These are phyloP conservation scores for Triplophysa yarkandensis DNA, from an alignment of 2,797 vertebrate species.

Conservation along the genomic window DNA sequence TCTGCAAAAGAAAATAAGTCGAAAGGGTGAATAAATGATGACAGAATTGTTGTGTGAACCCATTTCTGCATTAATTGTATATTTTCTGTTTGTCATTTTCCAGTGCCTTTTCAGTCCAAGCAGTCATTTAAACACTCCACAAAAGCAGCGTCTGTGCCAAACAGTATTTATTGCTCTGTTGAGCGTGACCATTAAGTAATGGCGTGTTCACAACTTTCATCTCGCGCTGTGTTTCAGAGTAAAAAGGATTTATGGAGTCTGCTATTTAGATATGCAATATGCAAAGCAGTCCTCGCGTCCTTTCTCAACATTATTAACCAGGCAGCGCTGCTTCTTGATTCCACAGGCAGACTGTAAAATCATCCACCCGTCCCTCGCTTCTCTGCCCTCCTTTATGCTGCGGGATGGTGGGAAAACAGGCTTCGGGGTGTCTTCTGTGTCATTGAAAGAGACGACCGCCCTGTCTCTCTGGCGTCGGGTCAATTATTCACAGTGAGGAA, in stretches of 20 bases:
- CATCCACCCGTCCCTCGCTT: neutral
- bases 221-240: constrained; percentile 17
- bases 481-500: constrained; percentile 77
- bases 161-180: constrained; percentile 37
- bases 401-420: constrained; percentile 46
- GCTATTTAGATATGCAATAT: constrained; percentile 9
- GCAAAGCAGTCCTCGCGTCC: constrained; percentile 25
- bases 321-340: constrained; percentile 15
- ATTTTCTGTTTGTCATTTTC: neutral
- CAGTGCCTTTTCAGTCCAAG: neutral
- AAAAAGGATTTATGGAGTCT: constrained; percentile 26
- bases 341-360: neutral
- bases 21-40: too few relatives aligned
- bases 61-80: neutral
- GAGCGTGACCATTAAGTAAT: constrained; percentile 37
- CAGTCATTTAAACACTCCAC: neutral
- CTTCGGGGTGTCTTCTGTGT: constrained; percentile 70
- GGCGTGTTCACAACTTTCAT: constrained; percentile 24
- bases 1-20: too few relatives aligned
- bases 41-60: too few relatives aligned
- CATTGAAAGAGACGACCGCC: constrained; percentile 72
- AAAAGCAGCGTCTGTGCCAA: constrained; percentile 11
- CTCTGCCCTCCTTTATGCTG: constrained; percentile 33
- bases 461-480: constrained; percentile 71
- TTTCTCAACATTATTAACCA: constrained; percentile 12